Evolutionary conservation across 2,888 invertebrate genomes (phyloP), one percentile per base, ranked within the genome.

Genomic region (Herminia tarsipennalis): DNA sequence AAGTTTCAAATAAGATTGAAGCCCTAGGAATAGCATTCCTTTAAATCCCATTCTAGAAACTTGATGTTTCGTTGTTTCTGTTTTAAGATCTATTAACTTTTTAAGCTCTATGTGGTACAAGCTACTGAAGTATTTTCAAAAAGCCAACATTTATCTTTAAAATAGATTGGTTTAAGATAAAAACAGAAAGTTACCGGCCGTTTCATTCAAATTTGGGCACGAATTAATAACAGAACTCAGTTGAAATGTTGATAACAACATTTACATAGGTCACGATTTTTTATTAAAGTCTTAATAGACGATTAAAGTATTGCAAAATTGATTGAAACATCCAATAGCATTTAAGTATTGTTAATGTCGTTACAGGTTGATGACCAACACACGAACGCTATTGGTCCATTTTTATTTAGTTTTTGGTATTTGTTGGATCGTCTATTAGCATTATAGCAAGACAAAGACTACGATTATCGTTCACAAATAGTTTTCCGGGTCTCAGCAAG

Each of bases 391-490:
- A n/a, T n/a, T n/a, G n/a, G n/a, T n/a, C n/a, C n/a, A n/a, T n/a
- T n/a, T n/a, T n/a, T n/a, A n/a, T n/a, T n/a, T n/a, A n/a, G n/a
- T n/a, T n/a, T n/a, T n/a, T n/a, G n/a, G n/a, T n/a, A n/a, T n/a
- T n/a, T n/a, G n/a, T n/a, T n/a, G n/a, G n/a, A n/a, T n/a, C n/a
- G n/a, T n/a, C n/a, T n/a, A n/a, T n/a, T n/a, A n/a, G n/a, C n/a
- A n/a, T n/a, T n/a, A n/a, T n/a, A n/a, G n/a, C n/a, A 47, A 44
- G 44, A 35, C 59, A 61, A 63, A 71, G 56, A 65, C 59, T 51
- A 69, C 56, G n/a, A 64, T 30, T 62, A 56, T 66, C 57, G 62
- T 60, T 56, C 54, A 62, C 57, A 64, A 62, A 68, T 55, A 55
- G 54, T 57, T 51, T 60, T 61, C 57, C 49, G 51, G 50, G 59